Evolutionary conservation across 2,888 invertebrate genomes (phyloP).

Genomic region (Apotomis capreana): DNA sequence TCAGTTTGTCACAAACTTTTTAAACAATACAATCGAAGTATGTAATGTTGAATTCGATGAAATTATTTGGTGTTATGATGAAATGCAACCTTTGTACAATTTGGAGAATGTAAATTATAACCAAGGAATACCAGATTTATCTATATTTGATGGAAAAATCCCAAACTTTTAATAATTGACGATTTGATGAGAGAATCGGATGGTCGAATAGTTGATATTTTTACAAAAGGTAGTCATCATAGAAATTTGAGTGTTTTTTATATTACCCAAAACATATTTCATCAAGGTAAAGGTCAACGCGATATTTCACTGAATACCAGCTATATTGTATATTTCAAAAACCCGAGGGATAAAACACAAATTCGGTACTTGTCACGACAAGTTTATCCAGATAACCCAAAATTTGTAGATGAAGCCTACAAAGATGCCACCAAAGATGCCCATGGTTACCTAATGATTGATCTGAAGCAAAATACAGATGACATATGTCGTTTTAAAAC

Average conservation of each 20-base stretch:
- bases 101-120: conserved; percentile 1
- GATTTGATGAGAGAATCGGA: conserved; percentile 51
- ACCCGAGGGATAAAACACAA: conserved; percentile 49
- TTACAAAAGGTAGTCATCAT: conserved; percentile 49
- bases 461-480: conserved; percentile 47
- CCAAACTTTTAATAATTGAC: conserved; percentile 31
- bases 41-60: too few species aligned
- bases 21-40: too few species aligned
- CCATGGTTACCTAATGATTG: conserved; percentile 50
- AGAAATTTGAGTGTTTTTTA: conserved; percentile 52
- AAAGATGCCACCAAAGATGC: conserved; percentile 49
- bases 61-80: too few species aligned
- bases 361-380: conserved; percentile 47
- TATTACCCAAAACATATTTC: conserved; percentile 50
- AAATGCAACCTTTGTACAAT: too few species aligned
- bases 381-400: conserved; percentile 47
- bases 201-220: conserved; percentile 50
- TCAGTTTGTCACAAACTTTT: too few species aligned
- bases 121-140: neutral
- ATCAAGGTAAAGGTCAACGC: conserved; percentile 48
- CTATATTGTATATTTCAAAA: conserved; percentile 50
- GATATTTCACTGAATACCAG: conserved; percentile 48
- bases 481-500: conserved; percentile 46
- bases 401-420: conserved; percentile 50
- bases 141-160: too few species aligned